Conservation (phyloP, 2,113 vertebrate genomes). For the Taurulus bubalis region DNA sequence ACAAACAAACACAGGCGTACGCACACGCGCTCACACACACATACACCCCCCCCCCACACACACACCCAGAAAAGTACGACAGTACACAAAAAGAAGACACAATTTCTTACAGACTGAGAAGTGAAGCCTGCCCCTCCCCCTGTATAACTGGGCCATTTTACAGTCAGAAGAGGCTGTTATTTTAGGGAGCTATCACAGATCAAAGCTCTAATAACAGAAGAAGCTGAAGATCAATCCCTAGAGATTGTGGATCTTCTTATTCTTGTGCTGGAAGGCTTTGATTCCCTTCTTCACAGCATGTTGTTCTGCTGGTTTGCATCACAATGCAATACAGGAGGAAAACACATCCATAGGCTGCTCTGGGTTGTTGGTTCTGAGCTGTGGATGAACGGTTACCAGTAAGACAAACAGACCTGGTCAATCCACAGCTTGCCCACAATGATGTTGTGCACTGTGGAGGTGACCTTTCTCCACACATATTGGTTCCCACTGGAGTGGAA, state of each 20-base stretch:
- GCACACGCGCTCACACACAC: not conserved
- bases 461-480: conserved; percentile 98
- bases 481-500: conserved; percentile 95
- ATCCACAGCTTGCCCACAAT: conserved; percentile 99
- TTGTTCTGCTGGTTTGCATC: conserved; percentile 13
- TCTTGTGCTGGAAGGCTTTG: conserved; percentile 41
- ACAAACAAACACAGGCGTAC: not conserved
- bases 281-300: conserved; percentile 23
- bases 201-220: conserved; percentile 36
- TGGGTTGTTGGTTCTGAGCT: not conserved
- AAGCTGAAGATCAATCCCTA: conserved; percentile 48
- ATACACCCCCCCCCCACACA: too few relatives aligned
- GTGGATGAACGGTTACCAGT: conserved; percentile 5
- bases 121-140: conserved; percentile 13
- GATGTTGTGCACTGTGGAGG: conserved; percentile 98
- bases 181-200: conserved; percentile 63
- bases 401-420: conserved; percentile 89
- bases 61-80: too few relatives aligned
- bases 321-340: not conserved
- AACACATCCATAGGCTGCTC: not conserved
- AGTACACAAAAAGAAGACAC: too few relatives aligned
- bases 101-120: not conserved
- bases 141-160: conserved; percentile 56
- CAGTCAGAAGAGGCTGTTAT: conserved; percentile 51
- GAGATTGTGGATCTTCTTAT: conserved; percentile 48